Evolutionary conservation across 2,888 invertebrate genomes (phyloP).

Genomic region (Balanococcus diminutus): DNA sequence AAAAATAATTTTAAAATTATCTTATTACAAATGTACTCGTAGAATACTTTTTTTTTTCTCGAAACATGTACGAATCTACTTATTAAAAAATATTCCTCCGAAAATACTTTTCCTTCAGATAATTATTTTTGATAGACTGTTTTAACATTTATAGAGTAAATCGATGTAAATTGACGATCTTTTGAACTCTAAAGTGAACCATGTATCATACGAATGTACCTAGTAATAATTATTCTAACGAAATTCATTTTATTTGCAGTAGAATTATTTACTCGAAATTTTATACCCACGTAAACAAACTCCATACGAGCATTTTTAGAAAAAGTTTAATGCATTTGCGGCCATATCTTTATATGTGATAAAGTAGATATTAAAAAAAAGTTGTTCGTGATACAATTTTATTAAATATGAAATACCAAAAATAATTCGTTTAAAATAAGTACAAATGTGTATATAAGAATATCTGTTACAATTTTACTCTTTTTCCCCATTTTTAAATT

Average conservation of each 20-base stretch:
- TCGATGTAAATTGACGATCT: neutral
- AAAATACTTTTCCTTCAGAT: neutral
- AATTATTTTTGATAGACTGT: conserved; percentile 10
- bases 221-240: neutral
- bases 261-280: neutral
- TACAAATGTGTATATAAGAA: neutral
- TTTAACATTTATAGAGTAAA: neutral
- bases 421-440: conserved; percentile 13
- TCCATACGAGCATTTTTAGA: neutral
- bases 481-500: neutral
- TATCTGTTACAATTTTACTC: neutral
- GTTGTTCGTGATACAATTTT: neutral
- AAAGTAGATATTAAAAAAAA: conserved; percentile 43
- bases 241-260: neutral
- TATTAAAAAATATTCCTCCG: neutral
- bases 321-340: conserved; percentile 30
- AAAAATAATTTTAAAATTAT: neutral
- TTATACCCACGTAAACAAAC: neutral
- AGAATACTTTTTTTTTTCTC: neutral
- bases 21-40: neutral
- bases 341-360: conserved; percentile 52
- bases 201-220: too few species aligned
- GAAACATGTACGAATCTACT: too few species aligned
- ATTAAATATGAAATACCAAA: conserved; percentile 33
- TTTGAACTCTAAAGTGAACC: neutral